phyloP scores from a whole-genome alignment of 2,113 vertebrate species.

The Eulemur rufifrons region DNA sequence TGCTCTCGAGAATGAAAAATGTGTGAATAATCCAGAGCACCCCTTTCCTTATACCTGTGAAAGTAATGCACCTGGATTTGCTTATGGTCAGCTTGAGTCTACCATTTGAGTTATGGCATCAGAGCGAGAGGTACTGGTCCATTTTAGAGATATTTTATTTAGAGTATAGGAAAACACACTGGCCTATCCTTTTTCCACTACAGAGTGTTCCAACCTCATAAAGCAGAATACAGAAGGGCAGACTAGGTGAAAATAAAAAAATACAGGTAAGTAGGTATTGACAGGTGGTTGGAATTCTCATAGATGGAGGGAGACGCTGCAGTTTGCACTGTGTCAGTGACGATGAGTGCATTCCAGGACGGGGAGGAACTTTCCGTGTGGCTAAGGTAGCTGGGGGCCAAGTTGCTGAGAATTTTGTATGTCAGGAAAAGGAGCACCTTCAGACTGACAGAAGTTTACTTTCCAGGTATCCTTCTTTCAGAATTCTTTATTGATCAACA shows the following conservation, averaged over 20 bases:
- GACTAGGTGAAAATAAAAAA: neutral
- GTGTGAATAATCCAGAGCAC: neutral
- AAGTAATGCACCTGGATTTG: neutral
- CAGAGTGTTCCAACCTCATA: neutral
- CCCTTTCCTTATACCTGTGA: neutral
- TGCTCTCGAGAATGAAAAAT: neutral
- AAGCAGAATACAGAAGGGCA: neutral
- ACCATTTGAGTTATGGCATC: neutral
- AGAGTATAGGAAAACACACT: neutral
- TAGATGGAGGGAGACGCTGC: neutral
- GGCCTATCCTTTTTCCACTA: neutral
- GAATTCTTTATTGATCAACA: neutral
- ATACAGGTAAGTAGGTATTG: neutral
- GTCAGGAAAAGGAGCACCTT: neutral
- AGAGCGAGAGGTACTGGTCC: neutral
- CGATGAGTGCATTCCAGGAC: neutral
- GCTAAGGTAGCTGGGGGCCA: neutral
- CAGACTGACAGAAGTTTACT: neutral
- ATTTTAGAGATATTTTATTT: neutral
- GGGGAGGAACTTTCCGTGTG: neutral
- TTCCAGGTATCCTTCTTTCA: neutral
- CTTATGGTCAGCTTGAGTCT: neutral
- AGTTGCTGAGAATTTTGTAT: neutral
- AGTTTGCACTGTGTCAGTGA: neutral
- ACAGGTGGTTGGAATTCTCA: neutral